Conservation (phyloP, 2,113 vertebrate species). For the Stictonetta naevosa region DNA sequence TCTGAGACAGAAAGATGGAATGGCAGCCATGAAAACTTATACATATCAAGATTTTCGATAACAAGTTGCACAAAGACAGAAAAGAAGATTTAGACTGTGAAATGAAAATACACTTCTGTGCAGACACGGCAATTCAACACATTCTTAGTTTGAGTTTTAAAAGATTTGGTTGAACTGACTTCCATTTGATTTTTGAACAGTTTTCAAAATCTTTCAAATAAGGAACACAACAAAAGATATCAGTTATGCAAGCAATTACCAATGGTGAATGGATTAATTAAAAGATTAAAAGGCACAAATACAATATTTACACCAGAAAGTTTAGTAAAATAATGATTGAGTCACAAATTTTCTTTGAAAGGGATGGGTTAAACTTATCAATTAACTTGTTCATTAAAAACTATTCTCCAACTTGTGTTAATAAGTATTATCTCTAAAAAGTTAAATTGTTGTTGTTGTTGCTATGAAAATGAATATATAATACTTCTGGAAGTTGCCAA, state of each 20-base stretch:
- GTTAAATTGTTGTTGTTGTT: neutral
- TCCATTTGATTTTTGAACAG: neutral
- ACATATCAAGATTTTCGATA: neutral
- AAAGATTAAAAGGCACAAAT: neutral
- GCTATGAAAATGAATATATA: neutral
- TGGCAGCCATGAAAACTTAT: neutral
- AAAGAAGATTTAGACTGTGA: neutral
- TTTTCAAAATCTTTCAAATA: neutral
- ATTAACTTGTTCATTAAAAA: neutral
- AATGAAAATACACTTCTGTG: neutral
- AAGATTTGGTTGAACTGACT: neutral
- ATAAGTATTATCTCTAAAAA: neutral
- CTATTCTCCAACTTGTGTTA: neutral
- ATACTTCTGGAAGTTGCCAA: neutral
- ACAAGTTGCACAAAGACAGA: slow-evolving; percentile 19
- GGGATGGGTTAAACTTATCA: neutral
- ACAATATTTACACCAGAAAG: neutral
- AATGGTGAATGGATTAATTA: neutral
- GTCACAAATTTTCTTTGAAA: neutral
- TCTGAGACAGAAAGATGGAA: neutral
- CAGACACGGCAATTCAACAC: neutral
- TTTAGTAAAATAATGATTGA: neutral
- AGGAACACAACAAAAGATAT: neutral
- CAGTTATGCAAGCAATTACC: neutral
- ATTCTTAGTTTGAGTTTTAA: neutral